phyloP scores from a whole-genome alignment of 53 echinoderm and acorn worm genomes.

The Paracentrotus lividus region DNA sequence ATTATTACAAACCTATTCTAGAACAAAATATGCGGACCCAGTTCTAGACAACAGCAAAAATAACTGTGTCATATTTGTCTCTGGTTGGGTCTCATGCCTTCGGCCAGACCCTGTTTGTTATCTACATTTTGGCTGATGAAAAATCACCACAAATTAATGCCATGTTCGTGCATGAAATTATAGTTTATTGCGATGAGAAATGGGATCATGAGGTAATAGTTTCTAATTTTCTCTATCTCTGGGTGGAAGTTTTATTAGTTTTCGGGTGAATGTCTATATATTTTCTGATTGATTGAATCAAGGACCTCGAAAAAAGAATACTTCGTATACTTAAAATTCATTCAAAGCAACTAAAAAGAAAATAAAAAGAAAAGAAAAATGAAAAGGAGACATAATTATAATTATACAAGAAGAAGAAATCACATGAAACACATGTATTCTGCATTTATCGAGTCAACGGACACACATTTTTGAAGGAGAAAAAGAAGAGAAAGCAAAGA shows the following conservation, averaged over 20 bases:
- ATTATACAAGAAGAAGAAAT: neutral
- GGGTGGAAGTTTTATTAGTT: neutral
- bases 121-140: constrained; percentile 23
- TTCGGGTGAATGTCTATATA: too few relatives aligned
- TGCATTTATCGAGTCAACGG: neutral
- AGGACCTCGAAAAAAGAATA: neutral
- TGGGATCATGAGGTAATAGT: neutral
- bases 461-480: neutral
- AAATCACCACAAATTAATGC: neutral
- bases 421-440: neutral
- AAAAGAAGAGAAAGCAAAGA: neutral
- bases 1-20: neutral
- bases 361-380: too few relatives aligned
- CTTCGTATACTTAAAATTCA: too few relatives aligned
- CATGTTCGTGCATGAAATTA: neutral
- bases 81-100: constrained; percentile 10
- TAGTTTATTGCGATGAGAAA: neutral
- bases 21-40: constrained; percentile 22
- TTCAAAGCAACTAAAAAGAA: too few relatives aligned
- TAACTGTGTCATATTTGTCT: constrained; percentile 40
- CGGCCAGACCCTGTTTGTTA: neutral
- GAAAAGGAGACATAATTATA: too few relatives aligned
- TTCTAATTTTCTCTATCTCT: neutral
- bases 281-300: neutral
- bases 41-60: constrained; percentile 47